These are phyloP conservation scores for Chaetops frenatus DNA, from an alignment of 2,113 vertebrate genomes.

Conservation along the genomic window DNA sequence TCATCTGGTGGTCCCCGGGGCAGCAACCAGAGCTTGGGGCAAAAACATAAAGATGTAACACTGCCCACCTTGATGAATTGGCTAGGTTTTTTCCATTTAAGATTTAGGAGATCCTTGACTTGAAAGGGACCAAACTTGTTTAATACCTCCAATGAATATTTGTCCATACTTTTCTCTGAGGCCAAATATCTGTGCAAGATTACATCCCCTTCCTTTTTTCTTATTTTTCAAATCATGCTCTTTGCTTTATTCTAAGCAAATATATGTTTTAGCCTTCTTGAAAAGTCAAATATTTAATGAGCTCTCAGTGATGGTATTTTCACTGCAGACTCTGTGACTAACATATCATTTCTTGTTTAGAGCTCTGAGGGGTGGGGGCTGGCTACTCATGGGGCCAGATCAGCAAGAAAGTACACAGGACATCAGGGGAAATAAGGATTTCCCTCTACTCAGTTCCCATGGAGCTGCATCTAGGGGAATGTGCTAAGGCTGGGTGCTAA, in stretches of 20 bases:
- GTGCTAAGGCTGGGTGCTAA: not conserved
- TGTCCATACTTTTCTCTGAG: not conserved
- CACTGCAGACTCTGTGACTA: not conserved
- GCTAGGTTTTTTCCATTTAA: not conserved
- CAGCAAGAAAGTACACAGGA: not conserved
- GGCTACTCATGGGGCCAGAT: not conserved
- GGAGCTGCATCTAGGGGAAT: not conserved
- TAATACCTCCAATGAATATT: not conserved
- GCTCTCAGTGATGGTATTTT: not conserved
- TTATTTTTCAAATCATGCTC: not conserved
- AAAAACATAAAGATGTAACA: not conserved
- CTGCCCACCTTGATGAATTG: not conserved
- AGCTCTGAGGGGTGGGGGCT: not conserved
- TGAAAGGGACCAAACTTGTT: not conserved
- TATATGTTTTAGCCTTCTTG: not conserved
- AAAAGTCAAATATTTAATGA: not conserved
- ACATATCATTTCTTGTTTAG: not conserved
- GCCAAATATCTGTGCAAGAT: not conserved
- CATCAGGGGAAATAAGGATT: not conserved
- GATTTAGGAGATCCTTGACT: not conserved
- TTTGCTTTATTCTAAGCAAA: not conserved
- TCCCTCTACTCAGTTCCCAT: not conserved
- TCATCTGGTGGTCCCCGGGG: not conserved
- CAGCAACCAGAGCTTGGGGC: not conserved
- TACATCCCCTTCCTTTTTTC: not conserved